A percentile compares a stretch with the other conserved stretches of the same genome.
These are phyloP conservation scores for Pardalotus punctatus DNA, from an alignment of 2,113 vertebrate species.

Conservation along the genomic window DNA sequence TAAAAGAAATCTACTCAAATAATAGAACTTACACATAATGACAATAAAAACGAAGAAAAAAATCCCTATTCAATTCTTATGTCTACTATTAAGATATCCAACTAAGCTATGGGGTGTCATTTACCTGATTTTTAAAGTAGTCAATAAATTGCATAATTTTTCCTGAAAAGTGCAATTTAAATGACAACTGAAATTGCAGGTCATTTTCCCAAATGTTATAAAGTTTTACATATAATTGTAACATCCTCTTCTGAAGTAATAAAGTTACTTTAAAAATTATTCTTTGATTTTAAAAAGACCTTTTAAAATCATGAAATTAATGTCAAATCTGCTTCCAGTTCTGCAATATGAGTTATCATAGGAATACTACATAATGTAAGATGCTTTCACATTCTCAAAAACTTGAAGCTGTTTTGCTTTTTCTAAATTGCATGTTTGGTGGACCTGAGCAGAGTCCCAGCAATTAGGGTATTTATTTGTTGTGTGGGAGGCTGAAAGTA, in stretches of 20 bases:
- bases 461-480: neutral
- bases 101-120: neutral
- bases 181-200: neutral
- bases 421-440: neutral
- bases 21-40: neutral
- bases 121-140: neutral
- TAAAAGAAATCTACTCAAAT: neutral
- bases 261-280: neutral
- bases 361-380: neutral
- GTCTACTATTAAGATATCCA: neutral
- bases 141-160: neutral
- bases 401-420: neutral
- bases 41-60: neutral
- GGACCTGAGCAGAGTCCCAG: neutral
- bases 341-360: neutral
- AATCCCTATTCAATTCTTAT: neutral
- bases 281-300: neutral
- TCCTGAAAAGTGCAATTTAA: neutral
- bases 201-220: neutral
- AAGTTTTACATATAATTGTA: neutral
- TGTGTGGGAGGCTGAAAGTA: neutral
- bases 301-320: neutral
- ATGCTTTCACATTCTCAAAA: neutral
- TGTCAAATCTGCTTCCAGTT: neutral
- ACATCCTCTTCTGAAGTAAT: neutral